Conservation (phyloP, 2,113 vertebrate genomes). For the Lophotis ruficrista region DNA sequence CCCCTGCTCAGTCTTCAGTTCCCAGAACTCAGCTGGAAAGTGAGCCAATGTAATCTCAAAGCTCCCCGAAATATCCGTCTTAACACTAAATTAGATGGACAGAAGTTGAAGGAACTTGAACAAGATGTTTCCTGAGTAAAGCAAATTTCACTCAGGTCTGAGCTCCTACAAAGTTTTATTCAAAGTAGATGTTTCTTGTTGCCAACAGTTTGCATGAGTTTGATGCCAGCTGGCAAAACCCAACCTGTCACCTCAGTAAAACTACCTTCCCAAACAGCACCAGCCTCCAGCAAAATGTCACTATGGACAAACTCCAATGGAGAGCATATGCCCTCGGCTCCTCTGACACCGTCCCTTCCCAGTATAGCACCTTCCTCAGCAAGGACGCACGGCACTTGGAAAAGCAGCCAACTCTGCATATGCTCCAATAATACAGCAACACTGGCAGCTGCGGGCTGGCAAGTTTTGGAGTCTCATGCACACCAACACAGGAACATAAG, state of each 20-base stretch:
- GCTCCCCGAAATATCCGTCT: neutral
- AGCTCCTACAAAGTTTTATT: neutral
- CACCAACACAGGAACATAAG: neutral
- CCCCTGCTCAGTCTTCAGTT: neutral
- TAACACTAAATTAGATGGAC: neutral
- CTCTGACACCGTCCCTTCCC: neutral
- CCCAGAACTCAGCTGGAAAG: conserved; percentile 19
- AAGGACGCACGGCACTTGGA: neutral
- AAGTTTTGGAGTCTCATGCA: neutral
- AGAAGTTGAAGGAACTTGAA: neutral
- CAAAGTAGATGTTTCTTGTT: neutral
- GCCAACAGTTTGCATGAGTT: neutral
- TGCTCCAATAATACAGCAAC: neutral
- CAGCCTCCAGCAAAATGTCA: neutral
- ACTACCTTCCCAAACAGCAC: neutral
- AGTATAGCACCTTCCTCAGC: neutral
- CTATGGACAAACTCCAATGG: neutral
- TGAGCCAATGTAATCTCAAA: neutral
- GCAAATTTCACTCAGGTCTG: neutral
- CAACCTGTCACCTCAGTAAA: neutral
- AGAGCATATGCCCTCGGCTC: neutral
- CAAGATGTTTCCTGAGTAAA: neutral
- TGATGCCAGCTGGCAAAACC: conserved; percentile 3
- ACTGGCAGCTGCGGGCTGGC: neutral
- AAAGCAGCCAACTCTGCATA: neutral